Evolutionary conservation across 2,888 invertebrate species (phyloP).

Genomic region (Pammene aurita): DNA sequence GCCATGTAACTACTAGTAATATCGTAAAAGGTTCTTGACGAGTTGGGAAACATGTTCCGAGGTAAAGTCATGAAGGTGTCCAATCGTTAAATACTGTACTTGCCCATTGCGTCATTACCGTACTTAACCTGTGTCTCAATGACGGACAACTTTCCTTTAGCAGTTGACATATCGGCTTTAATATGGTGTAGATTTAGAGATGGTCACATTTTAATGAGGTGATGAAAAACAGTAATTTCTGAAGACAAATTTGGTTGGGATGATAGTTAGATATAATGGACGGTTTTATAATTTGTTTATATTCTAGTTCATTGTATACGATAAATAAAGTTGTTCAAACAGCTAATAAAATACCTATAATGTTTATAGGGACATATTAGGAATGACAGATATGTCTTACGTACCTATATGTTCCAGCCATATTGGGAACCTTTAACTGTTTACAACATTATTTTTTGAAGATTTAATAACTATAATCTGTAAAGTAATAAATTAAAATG

Average conservation of each 20-base stretch:
- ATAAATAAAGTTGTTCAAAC: background rate
- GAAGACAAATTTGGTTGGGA: background rate
- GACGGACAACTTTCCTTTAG: slow-evolving; percentile 40
- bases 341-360: background rate
- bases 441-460: background rate
- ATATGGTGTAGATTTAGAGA: slow-evolving; percentile 26
- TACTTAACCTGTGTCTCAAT: slow-evolving; percentile 36
- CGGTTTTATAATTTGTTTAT: background rate
- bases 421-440: too few species aligned
- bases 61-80: slow-evolving; percentile 56
- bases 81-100: slow-evolving; percentile 51
- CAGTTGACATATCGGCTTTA: slow-evolving; percentile 29
- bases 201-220: slow-evolving; percentile 14
- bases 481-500: too few species aligned
- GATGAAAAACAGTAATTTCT: slow-evolving; percentile 17
- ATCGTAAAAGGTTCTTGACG: slow-evolving; percentile 58
- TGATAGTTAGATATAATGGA: background rate
- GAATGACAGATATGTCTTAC: background rate
- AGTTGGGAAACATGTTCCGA: slow-evolving; percentile 60
- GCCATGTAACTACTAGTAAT: slow-evolving; percentile 33
- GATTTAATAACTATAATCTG: too few species aligned
- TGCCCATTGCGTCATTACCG: slow-evolving; percentile 50
- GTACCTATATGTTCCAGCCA: background rate
- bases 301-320: background rate
- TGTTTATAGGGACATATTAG: background rate